Base-by-base conservation (phyloP, 2,888 invertebrate genomes). In the Spisula subtruncata region DNA sequence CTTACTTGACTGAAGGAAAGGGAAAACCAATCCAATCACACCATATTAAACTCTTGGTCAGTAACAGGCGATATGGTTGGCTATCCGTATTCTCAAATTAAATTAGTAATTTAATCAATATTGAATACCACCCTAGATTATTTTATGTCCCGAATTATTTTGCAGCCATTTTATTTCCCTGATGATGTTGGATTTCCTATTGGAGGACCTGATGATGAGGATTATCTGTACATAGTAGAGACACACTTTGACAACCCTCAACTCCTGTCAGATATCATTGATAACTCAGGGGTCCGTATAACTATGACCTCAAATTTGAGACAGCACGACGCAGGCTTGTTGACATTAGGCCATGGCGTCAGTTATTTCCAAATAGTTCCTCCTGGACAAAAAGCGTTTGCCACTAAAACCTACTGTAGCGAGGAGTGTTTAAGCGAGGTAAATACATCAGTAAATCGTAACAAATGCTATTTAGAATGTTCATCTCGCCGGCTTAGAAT, bases 311-410 rank as follows among this genome's bases (percentile, higher is more conserved):
- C 98, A 0, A 97, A 98, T 25, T 96, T 98, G 71, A 97, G 99
- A 0, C 96, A 97, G 18, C 97, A 98, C 95, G 99, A 99, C 95
- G 98, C 98, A 0, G 98, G 98, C 0, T 97, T 98, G 29, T 97
- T 99, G 87, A 56, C 89, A 60, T 66, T 91, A 0, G 94, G 94
- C 0, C 88, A 90, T 18, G 98, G 98, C 16, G 98, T 98, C 0
- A 98, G 98, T 0, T 98, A 98, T 5, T 98, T 98, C n/a, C 93
- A 94, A 54, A 87, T 94, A 0, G 98, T 99, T 46, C 99, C 99
- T 4, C 98, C 98, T 0, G 97, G 97, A 86, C 98, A 98, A 96
- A 97, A 97, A 71, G 97, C 98, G 85, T 98, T 98, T 97, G 97
- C 98, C 71, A 48, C 85, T 0, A 86, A 51, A n/a, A 18, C 82